phyloP scores from a whole-genome alignment of 2,113 vertebrate genomes.

The Chamaea fasciata region DNA sequence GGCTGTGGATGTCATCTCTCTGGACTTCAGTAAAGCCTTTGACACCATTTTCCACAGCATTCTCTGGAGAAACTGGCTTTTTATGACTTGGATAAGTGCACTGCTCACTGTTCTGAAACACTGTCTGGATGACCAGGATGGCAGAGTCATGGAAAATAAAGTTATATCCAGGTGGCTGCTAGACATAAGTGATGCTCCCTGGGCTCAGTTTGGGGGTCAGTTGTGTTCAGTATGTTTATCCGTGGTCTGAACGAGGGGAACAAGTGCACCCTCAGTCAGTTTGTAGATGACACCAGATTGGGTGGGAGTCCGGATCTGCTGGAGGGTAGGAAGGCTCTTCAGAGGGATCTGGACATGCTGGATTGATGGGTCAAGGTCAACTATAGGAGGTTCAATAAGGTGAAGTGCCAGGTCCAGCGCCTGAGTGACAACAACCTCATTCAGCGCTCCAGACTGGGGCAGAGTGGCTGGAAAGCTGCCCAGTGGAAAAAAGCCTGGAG shows the following conservation, averaged over 20 bases:
- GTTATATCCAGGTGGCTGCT: not conserved
- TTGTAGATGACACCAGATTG: not conserved
- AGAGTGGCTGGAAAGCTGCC: not conserved
- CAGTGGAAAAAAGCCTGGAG: not conserved
- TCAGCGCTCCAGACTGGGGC: not conserved
- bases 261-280: rapidly evolving
- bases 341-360: not conserved
- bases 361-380: rapidly evolving
- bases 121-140: not conserved
- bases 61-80: not conserved
- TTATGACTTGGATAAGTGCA: not conserved
- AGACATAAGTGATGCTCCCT: not conserved
- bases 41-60: not conserved
- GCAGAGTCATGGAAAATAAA: not conserved
- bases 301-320: not conserved
- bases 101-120: not conserved
- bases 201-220: not conserved
- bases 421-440: too few species aligned
- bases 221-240: rapidly evolving
- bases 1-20: not conserved
- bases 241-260: not conserved
- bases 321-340: not conserved
- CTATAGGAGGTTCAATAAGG: not conserved
- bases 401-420: not conserved
- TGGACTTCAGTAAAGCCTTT: not conserved